Conservation (phyloP, 2,888 invertebrate genomes). For the Drosophila lacicola region DNA sequence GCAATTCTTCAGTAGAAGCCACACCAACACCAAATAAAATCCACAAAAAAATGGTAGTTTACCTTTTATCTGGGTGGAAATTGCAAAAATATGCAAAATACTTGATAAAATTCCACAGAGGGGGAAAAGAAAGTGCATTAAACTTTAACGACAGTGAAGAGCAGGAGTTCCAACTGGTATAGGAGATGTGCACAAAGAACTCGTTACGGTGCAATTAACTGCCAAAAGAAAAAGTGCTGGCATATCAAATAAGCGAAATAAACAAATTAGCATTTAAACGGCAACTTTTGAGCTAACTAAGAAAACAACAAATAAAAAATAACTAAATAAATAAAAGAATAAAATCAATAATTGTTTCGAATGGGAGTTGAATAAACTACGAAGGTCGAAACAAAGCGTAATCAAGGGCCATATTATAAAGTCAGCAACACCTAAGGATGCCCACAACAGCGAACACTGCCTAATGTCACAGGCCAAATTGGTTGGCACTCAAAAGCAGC, state of each 20-base stretch:
- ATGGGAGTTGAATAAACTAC: neutral
- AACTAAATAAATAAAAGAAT: neutral
- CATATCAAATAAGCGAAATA: slow-evolving; percentile 23
- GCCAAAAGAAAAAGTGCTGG: slow-evolving; percentile 13
- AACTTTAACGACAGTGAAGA: neutral
- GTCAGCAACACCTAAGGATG: slow-evolving; percentile 30
- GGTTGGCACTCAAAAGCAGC: slow-evolving; percentile 68
- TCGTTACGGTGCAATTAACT: slow-evolving; percentile 41
- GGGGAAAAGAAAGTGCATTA: slow-evolving; percentile 10
- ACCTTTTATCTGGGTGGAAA: slow-evolving; percentile 39
- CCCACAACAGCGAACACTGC: slow-evolving; percentile 48
- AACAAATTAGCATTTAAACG: slow-evolving; percentile 33
- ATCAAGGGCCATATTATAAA: slow-evolving; percentile 44
- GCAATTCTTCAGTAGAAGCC: slow-evolving; percentile 21
- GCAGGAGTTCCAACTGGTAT: neutral
- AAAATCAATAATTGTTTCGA: slow-evolving; percentile 23
- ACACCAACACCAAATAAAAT: slow-evolving; percentile 10
- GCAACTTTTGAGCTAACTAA: slow-evolving; percentile 10
- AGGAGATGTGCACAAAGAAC: slow-evolving; percentile 1
- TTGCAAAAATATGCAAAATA: slow-evolving; percentile 60
- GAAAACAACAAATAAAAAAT: neutral
- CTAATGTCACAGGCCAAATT: slow-evolving; percentile 61
- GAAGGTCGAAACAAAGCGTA: slow-evolving; percentile 30
- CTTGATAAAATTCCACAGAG: slow-evolving; percentile 11
- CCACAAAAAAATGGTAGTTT: neutral